Conservation (phyloP, 64 coral and sea anemone species). For the Porites lutea region DNA sequence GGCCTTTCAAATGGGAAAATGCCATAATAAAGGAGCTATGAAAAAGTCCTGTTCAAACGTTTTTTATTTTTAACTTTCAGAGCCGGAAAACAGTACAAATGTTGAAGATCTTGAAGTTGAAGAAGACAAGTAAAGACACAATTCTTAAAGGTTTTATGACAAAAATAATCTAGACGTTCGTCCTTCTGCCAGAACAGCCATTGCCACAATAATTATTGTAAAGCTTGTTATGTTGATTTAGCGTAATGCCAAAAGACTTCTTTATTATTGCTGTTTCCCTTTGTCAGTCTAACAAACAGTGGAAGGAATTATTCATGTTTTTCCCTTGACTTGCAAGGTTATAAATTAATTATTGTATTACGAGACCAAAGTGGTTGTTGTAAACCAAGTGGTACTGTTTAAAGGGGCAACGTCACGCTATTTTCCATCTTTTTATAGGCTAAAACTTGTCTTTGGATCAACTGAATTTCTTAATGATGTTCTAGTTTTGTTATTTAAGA, state of each 20-base stretch:
- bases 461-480: too few relatives aligned
- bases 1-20: too few relatives aligned
- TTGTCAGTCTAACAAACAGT: not conserved
- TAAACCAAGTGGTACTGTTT: too few relatives aligned
- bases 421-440: too few relatives aligned
- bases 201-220: not conserved
- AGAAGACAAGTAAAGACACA: not conserved
- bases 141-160: not conserved
- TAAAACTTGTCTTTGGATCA: too few relatives aligned
- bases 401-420: too few relatives aligned
- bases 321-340: not conserved
- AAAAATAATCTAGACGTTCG: not conserved
- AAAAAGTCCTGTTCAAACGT: too few relatives aligned
- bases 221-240: conserved; percentile 19
- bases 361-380: too few relatives aligned
- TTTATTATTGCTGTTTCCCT: conserved; percentile 1
- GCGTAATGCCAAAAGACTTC: not conserved
- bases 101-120: conserved; percentile 15
- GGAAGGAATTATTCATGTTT: not conserved
- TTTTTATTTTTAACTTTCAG: not conserved
- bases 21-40: too few relatives aligned
- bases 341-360: too few relatives aligned
- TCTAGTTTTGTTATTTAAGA: too few relatives aligned
- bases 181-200: not conserved
- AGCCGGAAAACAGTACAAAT: not conserved